Evolutionary conservation across 2,888 invertebrate genomes (phyloP).

Genomic region (Limnephilus auricula): DNA sequence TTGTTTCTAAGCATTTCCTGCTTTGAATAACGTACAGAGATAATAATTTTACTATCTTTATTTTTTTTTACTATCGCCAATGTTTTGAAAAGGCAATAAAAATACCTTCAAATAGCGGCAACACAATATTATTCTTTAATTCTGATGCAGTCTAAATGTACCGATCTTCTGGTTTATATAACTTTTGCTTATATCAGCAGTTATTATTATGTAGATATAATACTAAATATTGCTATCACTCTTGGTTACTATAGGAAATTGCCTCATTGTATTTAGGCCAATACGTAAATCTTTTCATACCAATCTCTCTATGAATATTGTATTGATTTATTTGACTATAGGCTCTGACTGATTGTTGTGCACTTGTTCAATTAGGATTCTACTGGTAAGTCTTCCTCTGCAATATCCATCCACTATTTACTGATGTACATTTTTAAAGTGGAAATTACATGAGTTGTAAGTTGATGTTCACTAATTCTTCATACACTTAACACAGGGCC

Average conservation of each 20-base stretch:
- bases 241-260: background rate
- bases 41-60: background rate
- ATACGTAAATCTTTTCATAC: background rate
- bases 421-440: background rate
- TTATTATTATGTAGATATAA: background rate
- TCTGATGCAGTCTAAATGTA: background rate
- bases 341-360: background rate
- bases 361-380: background rate
- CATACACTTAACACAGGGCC: too few species aligned
- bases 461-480: background rate
- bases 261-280: background rate
- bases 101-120: background rate
- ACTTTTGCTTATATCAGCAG: too few species aligned
- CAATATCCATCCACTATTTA: background rate
- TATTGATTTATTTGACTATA: background rate
- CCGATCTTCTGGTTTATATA: background rate
- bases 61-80: background rate
- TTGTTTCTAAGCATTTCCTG: background rate
- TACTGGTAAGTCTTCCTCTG: background rate
- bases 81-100: background rate
- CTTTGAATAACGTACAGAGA: background rate
- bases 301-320: background rate
- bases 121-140: background rate
- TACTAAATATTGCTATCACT: background rate
- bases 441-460: background rate